A percentile compares a stretch with the other conserved stretches of the same genome.
These are phyloP conservation scores for Callithrix jacchus DNA, from an alignment of 2,113 vertebrate species.

Conservation along the genomic window DNA sequence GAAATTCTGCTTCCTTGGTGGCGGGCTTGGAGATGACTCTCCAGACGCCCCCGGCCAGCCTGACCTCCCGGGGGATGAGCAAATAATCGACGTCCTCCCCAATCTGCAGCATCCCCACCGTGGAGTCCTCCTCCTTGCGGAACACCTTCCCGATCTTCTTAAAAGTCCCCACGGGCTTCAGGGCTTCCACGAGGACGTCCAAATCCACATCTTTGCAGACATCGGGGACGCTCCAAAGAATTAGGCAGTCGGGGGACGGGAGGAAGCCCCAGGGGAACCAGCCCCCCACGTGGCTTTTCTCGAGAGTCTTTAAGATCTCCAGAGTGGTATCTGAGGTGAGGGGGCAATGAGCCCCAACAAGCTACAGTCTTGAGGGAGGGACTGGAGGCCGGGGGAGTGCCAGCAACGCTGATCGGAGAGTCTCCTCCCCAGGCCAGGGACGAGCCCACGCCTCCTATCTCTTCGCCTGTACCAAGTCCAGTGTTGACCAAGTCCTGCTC, in stretches of 20 bases:
- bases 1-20: constrained; percentile 88
- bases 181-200: constrained; percentile 72
- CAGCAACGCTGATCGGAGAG: background rate
- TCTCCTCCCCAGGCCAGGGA: background rate
- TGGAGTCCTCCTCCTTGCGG: constrained; percentile 67
- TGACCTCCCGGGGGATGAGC: constrained; percentile 68
- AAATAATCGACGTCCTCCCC: constrained; percentile 62
- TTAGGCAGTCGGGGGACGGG: constrained; percentile 63
- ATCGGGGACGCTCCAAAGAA: constrained; percentile 70
- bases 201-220: constrained; percentile 71
- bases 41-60: constrained; percentile 85
- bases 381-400: fast-evolving
- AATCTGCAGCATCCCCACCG: constrained; percentile 70
- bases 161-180: constrained; percentile 72
- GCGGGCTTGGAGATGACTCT: constrained; percentile 84
- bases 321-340: constrained; percentile 31
- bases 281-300: constrained; percentile 77
- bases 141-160: constrained; percentile 77
- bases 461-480: background rate
- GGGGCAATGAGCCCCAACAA: background rate
- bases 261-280: constrained; percentile 78
- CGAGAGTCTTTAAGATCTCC: constrained; percentile 77
- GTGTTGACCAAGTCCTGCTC: background rate
- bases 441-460: background rate
- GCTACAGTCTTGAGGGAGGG: background rate